These are phyloP conservation scores for Nemopilema nomurai DNA, from an alignment of 30 jellyfish, hydroid and myxozoan genomes.

Conservation along the genomic window DNA sequence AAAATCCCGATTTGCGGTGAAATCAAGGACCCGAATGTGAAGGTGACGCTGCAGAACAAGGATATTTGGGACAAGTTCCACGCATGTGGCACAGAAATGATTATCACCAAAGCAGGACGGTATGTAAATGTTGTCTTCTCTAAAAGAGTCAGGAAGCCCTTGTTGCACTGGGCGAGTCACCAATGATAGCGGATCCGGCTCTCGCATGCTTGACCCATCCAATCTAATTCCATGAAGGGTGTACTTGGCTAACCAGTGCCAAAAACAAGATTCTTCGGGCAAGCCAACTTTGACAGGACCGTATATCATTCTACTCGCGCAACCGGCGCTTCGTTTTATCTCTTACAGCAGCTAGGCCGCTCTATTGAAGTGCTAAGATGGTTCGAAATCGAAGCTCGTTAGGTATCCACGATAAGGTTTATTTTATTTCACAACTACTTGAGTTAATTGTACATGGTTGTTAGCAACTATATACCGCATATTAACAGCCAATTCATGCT, in stretches of 20 bases:
- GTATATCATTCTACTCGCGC: slow-evolving; percentile 8
- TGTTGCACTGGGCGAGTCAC: not conserved
- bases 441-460: slow-evolving; percentile 36
- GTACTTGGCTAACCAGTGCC: slow-evolving; percentile 14
- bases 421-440: slow-evolving; percentile 28
- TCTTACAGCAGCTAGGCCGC: slow-evolving; percentile 38
- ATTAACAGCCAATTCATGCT: slow-evolving; percentile 13
- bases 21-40: slow-evolving; percentile 70
- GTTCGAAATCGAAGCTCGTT: slow-evolving; percentile 40
- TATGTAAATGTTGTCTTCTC: slow-evolving; percentile 9
- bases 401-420: slow-evolving; percentile 5
- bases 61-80: slow-evolving; percentile 95
- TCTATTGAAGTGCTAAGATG: slow-evolving; percentile 45
- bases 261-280: not conserved
- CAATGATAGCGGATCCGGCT: not conserved
- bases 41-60: slow-evolving; percentile 78
- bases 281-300: slow-evolving; percentile 4
- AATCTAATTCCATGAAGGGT: not conserved
- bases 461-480: slow-evolving; percentile 27
- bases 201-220: not conserved
- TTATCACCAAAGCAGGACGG: slow-evolving; percentile 98
- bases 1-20: slow-evolving; percentile 56
- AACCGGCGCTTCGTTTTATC: slow-evolving; percentile 33
- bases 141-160: not conserved
- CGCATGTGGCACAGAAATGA: slow-evolving; percentile 93